Evolutionary conservation across 2,888 invertebrate genomes (phyloP).

Genomic region (Dasysyrphus tricinctus): DNA sequence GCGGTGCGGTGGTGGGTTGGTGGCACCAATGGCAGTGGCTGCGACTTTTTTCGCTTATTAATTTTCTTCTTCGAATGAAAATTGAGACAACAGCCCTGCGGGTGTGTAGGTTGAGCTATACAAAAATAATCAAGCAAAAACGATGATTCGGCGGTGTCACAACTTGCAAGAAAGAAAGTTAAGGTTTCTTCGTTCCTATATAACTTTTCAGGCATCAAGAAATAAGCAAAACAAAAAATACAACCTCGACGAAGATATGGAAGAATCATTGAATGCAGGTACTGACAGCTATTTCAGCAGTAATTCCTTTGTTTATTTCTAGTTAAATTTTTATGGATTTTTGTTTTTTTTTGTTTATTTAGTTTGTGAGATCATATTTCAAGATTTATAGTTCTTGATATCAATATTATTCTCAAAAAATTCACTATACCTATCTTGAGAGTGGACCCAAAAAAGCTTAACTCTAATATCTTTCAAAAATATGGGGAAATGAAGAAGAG

Average conservation of each 20-base stretch:
- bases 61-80: constrained; percentile 70
- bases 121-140: constrained; percentile 69
- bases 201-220: not conserved
- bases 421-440: too few species aligned
- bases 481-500: too few species aligned
- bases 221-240: not conserved
- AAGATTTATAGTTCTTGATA: too few species aligned
- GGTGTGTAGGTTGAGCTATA: constrained; percentile 57
- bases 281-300: not conserved
- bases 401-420: too few species aligned
- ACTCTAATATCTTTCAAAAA: too few species aligned
- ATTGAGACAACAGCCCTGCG: constrained; percentile 72
- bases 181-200: not conserved
- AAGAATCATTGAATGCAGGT: not conserved
- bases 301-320: not conserved
- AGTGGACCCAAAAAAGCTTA: too few species aligned
- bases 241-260: not conserved
- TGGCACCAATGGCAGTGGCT: constrained; percentile 15
- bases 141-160: constrained; percentile 41
- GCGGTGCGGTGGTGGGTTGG: not conserved
- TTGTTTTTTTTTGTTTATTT: not conserved
- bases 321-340: not conserved
- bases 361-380: too few species aligned
- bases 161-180: not conserved
- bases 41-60: constrained; percentile 69